A percentile compares a stretch with the other conserved stretches of the same genome.
Conservation (phyloP, 1,140 invertebrate species). For the Helicoverpa zea region DNA sequence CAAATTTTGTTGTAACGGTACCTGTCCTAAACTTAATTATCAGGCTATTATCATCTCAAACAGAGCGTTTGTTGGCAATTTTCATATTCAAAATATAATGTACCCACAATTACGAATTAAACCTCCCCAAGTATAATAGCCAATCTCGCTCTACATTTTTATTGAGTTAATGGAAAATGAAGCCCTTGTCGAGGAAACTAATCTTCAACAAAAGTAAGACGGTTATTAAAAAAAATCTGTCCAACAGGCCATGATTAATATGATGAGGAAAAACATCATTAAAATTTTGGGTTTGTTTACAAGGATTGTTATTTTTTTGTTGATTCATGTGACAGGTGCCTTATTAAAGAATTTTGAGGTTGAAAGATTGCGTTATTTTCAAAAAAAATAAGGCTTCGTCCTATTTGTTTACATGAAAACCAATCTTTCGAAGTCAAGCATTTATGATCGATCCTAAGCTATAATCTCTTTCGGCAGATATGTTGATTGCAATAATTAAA, state of each 20-base stretch:
- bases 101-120: constrained; percentile 35
- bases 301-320: constrained; percentile 12
- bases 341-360: neutral
- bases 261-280: constrained; percentile 16
- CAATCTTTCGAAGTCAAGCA: too few species aligned
- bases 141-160: constrained; percentile 42
- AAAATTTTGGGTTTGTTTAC: neutral
- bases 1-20: neutral
- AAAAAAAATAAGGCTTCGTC: too few species aligned
- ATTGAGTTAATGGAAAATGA: constrained; percentile 48
- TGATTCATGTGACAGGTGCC: neutral
- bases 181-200: constrained; percentile 43
- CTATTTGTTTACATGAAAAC: too few species aligned
- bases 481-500: neutral
- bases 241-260: constrained; percentile 36
- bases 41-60: constrained; percentile 8
- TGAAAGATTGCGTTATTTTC: too few species aligned
- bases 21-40: constrained; percentile 9
- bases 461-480: neutral
- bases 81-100: constrained; percentile 41
- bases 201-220: constrained; percentile 26
- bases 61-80: neutral
- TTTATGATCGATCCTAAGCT: too few species aligned
- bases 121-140: constrained; percentile 29
- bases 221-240: constrained; percentile 50